Evolutionary conservation across 2,888 invertebrate genomes (phyloP), one percentile per base, ranked within the genome.

Genomic region (Antheraea yamamai): DNA sequence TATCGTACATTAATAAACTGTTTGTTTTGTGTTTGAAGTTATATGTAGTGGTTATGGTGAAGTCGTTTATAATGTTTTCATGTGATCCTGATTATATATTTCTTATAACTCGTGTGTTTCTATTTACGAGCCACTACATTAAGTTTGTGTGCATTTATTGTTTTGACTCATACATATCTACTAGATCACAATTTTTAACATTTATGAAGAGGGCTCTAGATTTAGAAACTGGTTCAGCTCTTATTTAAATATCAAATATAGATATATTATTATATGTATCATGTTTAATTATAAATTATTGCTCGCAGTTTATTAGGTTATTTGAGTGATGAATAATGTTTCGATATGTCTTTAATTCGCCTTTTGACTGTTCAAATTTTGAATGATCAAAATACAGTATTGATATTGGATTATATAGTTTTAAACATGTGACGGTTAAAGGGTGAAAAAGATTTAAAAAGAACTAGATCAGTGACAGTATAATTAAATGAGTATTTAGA

Each of bases 91-190:
- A 30, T 26, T 61, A 30, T 66, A 64, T 64, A 64, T 64, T 14
- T 26, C 64, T 66, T 26, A 66, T 66, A 3, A 66, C 64, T 12
- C 30, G 26, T 26, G 30, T 66, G 64, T 66, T 66, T 16, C 30
- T 30, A 66, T 66, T 61, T 12, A 23, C n/a, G n/a, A 61, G 30
- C 64, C 64, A 66, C 64, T 26, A 64, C 18, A 66, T 66, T 30
- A 30, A 66, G 64, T 66, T 30, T 20, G 26, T 64, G 26, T 26
- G 26, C 26, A 66, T 66, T 66, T 66, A 66, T 66, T 26, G 4
- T 66, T 66, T 30, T 12, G 23, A 61, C 61, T 61, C 58, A 66
- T 66, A 66, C 30, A 66, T 66, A 66, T 66, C 64, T 66, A 26
- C 16, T 66, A 66, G 30, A 66, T 26, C 64, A 66, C 64, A 16